Evolutionary conservation across 2,888 invertebrate genomes (phyloP).

Genomic region (Andrena fulva): DNA sequence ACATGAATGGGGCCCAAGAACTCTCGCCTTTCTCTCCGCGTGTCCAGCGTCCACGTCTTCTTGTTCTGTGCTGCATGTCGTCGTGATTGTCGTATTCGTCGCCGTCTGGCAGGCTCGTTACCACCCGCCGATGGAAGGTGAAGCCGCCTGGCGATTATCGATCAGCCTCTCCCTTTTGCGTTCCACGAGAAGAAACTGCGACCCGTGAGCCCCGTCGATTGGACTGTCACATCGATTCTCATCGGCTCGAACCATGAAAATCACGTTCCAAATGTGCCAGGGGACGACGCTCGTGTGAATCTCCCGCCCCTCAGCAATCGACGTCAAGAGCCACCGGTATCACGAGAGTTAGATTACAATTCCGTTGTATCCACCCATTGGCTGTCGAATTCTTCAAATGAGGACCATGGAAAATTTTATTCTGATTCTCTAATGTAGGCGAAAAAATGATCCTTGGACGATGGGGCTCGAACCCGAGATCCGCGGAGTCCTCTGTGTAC

Average conservation of each 20-base stretch:
- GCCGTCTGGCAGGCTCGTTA: constrained; percentile 64
- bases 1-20: too few relatives aligned
- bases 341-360: constrained; percentile 18
- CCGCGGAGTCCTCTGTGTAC: too few relatives aligned
- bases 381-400: too few relatives aligned
- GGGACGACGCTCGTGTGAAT: constrained; percentile 65
- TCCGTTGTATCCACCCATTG: constrained; percentile 10
- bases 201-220: constrained; percentile 67
- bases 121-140: constrained; percentile 66
- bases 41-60: too few relatives aligned
- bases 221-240: constrained; percentile 73
- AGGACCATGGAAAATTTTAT: too few relatives aligned
- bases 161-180: constrained; percentile 50
- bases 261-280: constrained; percentile 22
- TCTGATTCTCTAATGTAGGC: too few relatives aligned
- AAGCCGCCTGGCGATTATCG: constrained; percentile 61
- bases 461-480: too few relatives aligned
- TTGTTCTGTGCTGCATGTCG: constrained; percentile 9
- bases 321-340: constrained; percentile 22
- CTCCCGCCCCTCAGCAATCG: constrained; percentile 19
- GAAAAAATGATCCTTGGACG: too few relatives aligned
- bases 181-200: constrained; percentile 64
- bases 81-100: constrained; percentile 29
- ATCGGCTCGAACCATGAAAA: constrained; percentile 53
- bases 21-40: too few relatives aligned